Conservation (phyloP, 2,888 invertebrate species). For the Ptychoptera contaminata region DNA sequence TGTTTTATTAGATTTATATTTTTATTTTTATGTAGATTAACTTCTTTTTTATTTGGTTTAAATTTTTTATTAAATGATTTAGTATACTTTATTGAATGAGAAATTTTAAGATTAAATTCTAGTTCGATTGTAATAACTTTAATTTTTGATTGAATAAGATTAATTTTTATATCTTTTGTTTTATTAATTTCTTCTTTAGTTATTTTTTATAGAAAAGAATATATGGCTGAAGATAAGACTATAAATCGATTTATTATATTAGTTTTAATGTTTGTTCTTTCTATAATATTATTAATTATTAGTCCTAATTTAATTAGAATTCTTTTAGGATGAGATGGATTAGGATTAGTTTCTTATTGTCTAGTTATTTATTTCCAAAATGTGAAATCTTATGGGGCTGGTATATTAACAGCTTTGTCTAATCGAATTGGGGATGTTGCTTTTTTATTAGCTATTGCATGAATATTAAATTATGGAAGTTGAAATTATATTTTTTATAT, state of each 20-base stretch:
- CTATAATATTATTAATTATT: conserved; percentile 51
- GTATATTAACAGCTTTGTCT: conserved; percentile 52
- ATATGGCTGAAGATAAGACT: conserved; percentile 42
- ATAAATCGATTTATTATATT: conserved; percentile 47
- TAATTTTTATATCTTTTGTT: conserved; percentile 47
- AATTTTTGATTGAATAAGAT: conserved; percentile 47
- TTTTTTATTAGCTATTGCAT: conserved; percentile 43
- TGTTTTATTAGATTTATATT: conserved; percentile 36
- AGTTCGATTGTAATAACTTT: conserved; percentile 34
- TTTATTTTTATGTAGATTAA: conserved; percentile 33
- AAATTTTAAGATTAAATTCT: conserved; percentile 36
- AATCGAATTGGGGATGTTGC: conserved; percentile 61
- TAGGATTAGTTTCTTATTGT: conserved; percentile 56
- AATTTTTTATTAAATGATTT: conserved; percentile 35
- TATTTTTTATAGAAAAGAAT: conserved; percentile 44
- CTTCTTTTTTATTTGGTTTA: conserved; percentile 24
- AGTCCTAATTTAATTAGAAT: conserved; percentile 52
- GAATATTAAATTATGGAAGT: conserved; percentile 38
- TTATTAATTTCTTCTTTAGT: conserved; percentile 49
- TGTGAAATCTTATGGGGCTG: conserved; percentile 48
- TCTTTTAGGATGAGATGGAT: conserved; percentile 57
- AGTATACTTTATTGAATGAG: conserved; percentile 37
- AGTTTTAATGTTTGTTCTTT: conserved; percentile 47
- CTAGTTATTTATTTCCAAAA: conserved; percentile 41
- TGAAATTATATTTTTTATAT: conserved; percentile 39